Base-by-base conservation (phyloP, 2,113 vertebrate species). In the Hepsetus odoe region DNA sequence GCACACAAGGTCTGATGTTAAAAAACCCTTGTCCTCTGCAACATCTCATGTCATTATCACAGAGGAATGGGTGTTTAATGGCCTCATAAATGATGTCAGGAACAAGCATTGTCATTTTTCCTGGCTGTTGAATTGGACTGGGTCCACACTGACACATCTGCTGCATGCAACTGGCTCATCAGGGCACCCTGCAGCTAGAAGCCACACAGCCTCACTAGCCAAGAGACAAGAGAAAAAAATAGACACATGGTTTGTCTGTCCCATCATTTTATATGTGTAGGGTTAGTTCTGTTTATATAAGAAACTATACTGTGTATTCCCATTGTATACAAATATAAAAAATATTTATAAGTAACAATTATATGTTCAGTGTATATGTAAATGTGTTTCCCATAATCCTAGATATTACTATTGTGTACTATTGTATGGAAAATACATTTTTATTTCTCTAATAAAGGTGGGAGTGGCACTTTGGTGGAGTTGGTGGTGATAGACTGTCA, bases 31-130 rank as follows among this genome's bases (percentile, higher is more conserved):
- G 68, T 83, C 77, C 68, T 80, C 44, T 71, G 81, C 51, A 79
- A 71, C 66, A 72, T 67, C 22, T 65, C 72, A 79, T 75, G 70
- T 74, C 69, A 66, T 77, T 80, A 81, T 65, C 70, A 64, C 74
- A 77, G 58, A 30, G 40, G 20, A 81, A 81, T 74, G 33, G 72
- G 61, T 72, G 64, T 78, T 77, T 71, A 80, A 74, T 77, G 74
- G 78, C 74, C 70, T 84, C 70, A 42, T 84, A 80, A 83, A 84
- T 74, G 74, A 84, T 84, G 82, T 84, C 78, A 77, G 46, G 66
- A 70, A 77, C 69, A 18, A 70, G 64, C 70, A 77, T 76, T 80
- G 82, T 70, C 82, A 70, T 84, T 77, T 80, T 58, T 78, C 74
- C 71, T 71, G 32, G 78, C 74, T 74, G 82, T 81, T 10, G 53